A percentile compares a stretch with the other conserved stretches of the same genome.
Evolutionary conservation across 2,888 invertebrate genomes (phyloP).

Genomic region (Antheraea assamensis): DNA sequence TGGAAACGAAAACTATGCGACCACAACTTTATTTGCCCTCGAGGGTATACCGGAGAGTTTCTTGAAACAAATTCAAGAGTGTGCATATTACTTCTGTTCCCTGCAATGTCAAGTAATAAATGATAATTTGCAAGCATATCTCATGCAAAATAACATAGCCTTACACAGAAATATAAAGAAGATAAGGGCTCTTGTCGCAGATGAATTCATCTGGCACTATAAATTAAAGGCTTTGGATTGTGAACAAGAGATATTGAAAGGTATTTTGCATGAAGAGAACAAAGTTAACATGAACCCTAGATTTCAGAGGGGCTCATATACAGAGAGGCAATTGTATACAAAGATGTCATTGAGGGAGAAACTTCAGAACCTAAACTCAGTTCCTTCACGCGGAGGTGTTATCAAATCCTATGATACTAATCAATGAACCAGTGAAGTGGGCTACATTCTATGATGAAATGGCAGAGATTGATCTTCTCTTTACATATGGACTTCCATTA

Average conservation of each 20-base stretch:
- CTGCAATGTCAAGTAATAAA: constrained; percentile 86
- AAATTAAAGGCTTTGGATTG: constrained; percentile 76
- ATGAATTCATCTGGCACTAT: constrained; percentile 83
- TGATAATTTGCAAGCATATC: constrained; percentile 84
- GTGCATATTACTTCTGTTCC: constrained; percentile 85
- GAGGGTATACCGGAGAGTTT: constrained; percentile 84
- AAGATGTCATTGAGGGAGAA: constrained; percentile 75
- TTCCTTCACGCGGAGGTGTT: constrained; percentile 69
- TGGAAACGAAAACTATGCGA: constrained; percentile 62
- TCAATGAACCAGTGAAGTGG: constrained; percentile 62
- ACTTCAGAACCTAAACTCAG: constrained; percentile 65
- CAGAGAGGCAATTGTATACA: constrained; percentile 77
- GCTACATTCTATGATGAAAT: constrained; percentile 45
- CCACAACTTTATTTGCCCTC: constrained; percentile 82
- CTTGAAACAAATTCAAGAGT: constrained; percentile 84
- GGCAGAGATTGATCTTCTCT: constrained; percentile 48
- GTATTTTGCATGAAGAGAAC: constrained; percentile 67
- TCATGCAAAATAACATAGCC: constrained; percentile 70
- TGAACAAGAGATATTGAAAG: constrained; percentile 75
- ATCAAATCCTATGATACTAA: constrained; percentile 62
- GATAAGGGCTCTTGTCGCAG: constrained; percentile 75
- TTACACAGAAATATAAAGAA: constrained; percentile 69
- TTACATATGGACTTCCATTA: constrained; percentile 78
- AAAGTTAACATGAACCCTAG: constrained; percentile 74
- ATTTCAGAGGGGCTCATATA: constrained; percentile 81